Conservation (phyloP, 1,140 invertebrate species). For the Drosophila aff. region DNA sequence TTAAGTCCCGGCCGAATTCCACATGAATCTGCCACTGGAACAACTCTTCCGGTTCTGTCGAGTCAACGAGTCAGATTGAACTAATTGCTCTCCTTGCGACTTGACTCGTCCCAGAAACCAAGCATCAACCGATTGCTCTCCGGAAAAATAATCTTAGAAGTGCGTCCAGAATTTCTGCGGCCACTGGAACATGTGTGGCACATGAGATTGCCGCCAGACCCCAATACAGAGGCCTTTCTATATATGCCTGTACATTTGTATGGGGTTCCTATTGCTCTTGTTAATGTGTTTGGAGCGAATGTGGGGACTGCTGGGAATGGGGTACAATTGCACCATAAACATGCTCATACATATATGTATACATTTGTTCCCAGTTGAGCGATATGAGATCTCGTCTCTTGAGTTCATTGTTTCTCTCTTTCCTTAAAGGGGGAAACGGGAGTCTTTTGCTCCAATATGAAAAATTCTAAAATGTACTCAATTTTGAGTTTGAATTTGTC, state of each 20-base stretch:
- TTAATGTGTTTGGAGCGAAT: constrained; percentile 37
- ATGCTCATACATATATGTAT: constrained; percentile 19
- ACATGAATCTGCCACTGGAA: constrained; percentile 15
- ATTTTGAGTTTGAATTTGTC: constrained; percentile 3
- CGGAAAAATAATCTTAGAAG: constrained; percentile 66
- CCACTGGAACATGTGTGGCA: constrained; percentile 72
- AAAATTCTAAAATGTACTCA: background rate
- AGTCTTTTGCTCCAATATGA: background rate
- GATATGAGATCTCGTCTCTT: constrained; percentile 43
- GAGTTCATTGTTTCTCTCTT: constrained; percentile 35
- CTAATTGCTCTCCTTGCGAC: constrained; percentile 25
- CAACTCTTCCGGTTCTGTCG: constrained; percentile 26
- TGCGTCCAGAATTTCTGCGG: constrained; percentile 67
- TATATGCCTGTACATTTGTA: constrained; percentile 7
- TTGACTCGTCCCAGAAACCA: constrained; percentile 19
- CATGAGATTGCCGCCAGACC: constrained; percentile 60
- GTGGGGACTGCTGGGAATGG: constrained; percentile 31
- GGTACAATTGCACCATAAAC: constrained; percentile 64
- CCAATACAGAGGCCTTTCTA: constrained; percentile 22
- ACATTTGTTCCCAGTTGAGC: constrained; percentile 29
- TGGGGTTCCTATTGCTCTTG: constrained; percentile 33
- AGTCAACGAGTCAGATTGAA: constrained; percentile 30
- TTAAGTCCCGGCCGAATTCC: background rate
- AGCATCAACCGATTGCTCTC: constrained; percentile 61
- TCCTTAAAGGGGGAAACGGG: background rate